Base-by-base conservation (phyloP, 2,113 vertebrate genomes). In the Passerina amoena region DNA sequence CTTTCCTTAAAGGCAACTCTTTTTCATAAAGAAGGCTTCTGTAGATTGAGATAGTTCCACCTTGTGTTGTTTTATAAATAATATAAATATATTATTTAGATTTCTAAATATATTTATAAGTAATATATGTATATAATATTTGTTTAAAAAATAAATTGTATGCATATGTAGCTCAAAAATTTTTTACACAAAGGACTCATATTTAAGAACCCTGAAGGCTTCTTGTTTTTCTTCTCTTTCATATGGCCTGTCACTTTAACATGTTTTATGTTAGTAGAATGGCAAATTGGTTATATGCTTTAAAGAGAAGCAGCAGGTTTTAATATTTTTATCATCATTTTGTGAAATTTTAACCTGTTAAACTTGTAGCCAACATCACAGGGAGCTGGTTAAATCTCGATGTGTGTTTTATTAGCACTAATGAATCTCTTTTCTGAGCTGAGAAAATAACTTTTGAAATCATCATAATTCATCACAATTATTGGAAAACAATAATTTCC, bases 301-400 rank as follows among this genome's bases (percentile, higher is more conserved):
- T 91, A 85, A 85, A 92, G 57, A 83, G 40, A 94, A 91, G 56
- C 82, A 93, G 47, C 50, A 92, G 66, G 71, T 85, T 94, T 77
- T 88, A 94, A 53, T 94, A 87, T 76, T 92, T 92, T 89, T 79
- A 80, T 96, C 84, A 91, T 76, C 4, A 82, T 79, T 85, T 91
- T 66, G 38, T 91, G 82, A 88, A 89, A 92, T 82, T 92, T 85
- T 95, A 89, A 86, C 53, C 65, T 94, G 45, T 75, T 94, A 81
- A 92, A 71, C 63, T 89, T 35, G 53, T 59, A 92, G 33, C 28
- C 23, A 76, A 31, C 61, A 61, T 95, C 81, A 84, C 44, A 68
- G 61, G 57, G 73, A 91, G 35, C 51, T 88, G 48, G 23, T 63
- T 91, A 23, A 61, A 40, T 89, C 59, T 65, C 2, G 51, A 66